Base-by-base conservation (phyloP, 2,888 invertebrate species). In the Deilephila elpenor region DNA sequence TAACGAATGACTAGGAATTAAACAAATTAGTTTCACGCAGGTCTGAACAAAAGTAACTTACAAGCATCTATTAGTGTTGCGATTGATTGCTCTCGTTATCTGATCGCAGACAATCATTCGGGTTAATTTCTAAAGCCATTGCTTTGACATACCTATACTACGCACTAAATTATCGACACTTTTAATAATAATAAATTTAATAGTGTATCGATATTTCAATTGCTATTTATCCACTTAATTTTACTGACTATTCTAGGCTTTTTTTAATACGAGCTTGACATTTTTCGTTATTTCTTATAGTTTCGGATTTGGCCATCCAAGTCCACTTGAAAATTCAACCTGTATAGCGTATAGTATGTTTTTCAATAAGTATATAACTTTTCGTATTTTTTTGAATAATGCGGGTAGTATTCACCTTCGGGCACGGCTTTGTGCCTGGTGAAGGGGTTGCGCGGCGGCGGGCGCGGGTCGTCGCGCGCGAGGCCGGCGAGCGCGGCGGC, bases 361-460 rank as follows among this genome's bases (percentile, higher is more conserved):
- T 25, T 25, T 25, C 25, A 25, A 25, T 25, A 25, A 25, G 25
- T 25, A 25, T n/a, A n/a, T n/a, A n/a, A n/a, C n/a, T n/a, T n/a
- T n/a, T n/a, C n/a, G n/a, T n/a, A n/a, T n/a, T n/a, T n/a, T n/a
- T n/a, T n/a, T n/a, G n/a, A n/a, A n/a, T n/a, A n/a, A n/a, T n/a
- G n/a, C n/a, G n/a, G n/a, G n/a, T n/a, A n/a, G n/a, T n/a, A 25
- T 1, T 25, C 17, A 20, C 89, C 89, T 85, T 90, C 91, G 37
- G 85, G 77, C 3, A 89, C 56, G 1, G 88, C 83, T 75, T 75
- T 82, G 75, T 88, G 89, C 72, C 80, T 86, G 8, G 79, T 77
- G 74, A 89, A 86, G 0, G 88, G 79, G 29, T 82, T 81, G 44
- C 90, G 74, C 0, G 88, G 88, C 44, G 90, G 90, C 17, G 88